Conservation (phyloP, 53 echinoderm and acorn worm genomes). For the Henricia sp. region DNA sequence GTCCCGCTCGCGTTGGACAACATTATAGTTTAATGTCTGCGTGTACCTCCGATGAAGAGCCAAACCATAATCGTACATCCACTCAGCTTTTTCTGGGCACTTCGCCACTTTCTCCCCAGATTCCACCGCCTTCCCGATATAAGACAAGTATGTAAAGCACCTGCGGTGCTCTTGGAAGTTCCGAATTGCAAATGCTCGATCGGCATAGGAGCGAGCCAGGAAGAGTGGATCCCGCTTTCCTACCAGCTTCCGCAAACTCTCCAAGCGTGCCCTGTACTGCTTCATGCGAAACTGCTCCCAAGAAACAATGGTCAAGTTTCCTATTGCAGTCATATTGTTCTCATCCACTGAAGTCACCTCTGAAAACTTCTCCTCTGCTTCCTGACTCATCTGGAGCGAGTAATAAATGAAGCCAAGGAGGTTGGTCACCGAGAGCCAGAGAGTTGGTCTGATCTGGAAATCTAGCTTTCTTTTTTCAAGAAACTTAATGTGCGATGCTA, state of each 20-base stretch:
- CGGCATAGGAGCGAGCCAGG: constrained; percentile 79
- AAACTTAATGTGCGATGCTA: constrained; percentile 37
- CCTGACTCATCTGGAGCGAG: constrained; percentile 61
- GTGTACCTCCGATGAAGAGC: constrained; percentile 66
- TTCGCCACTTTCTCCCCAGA: constrained; percentile 42
- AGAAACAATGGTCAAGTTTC: constrained; percentile 81
- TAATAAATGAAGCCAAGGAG: constrained; percentile 84
- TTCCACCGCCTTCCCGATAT: constrained; percentile 74
- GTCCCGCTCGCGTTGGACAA: constrained; percentile 1
- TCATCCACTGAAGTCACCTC: constrained; percentile 63
- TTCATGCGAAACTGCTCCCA: constrained; percentile 70
- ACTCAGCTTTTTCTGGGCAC: constrained; percentile 78
- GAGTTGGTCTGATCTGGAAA: constrained; percentile 66
- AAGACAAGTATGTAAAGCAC: constrained; percentile 80
- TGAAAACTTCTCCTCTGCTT: constrained; percentile 68
- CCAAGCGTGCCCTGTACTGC: constrained; percentile 57
- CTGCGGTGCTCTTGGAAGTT: constrained; percentile 83
- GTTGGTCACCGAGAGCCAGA: constrained; percentile 68
- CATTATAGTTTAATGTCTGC: constrained; percentile 25
- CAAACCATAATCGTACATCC: constrained; percentile 89
- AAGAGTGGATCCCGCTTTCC: constrained; percentile 16
- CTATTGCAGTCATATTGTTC: constrained; percentile 75
- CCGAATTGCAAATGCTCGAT: constrained; percentile 84
- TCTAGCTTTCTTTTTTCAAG: constrained; percentile 49
- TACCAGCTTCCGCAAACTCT: constrained; percentile 59